Base-by-base conservation (phyloP, 2,888 invertebrate genomes). In the Autographa pulchrina region DNA sequence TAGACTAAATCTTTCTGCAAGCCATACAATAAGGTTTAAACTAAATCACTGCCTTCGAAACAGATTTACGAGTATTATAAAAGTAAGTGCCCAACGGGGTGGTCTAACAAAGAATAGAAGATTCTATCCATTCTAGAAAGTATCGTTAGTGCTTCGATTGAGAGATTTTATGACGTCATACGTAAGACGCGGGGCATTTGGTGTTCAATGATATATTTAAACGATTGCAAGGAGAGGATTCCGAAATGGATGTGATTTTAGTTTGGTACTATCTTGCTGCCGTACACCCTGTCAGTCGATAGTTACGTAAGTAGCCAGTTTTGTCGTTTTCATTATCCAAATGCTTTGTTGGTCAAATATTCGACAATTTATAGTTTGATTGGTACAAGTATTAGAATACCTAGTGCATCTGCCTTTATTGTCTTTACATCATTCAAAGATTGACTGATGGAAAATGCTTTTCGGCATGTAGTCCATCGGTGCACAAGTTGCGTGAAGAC, bases 21-120 rank as follows among this genome's bases (percentile, higher is more conserved):
- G 16, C 43, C 14, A 43, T 48, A 48, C 48, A 48, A 48, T 48
- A 48, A n/a, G 43, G 48, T n/a, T 48, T 16, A 48, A 48, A 48
- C 48, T 58, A 13, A 62, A 43, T 62, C 65, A 64, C 66, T 43
- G 62, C 63, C 63, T 63, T 58, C 25, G 16, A n/a, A 64, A 69
- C 31, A 78, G 75, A 78, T 77, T 77, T 78, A 78, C 48, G 48
- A 48, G 48, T 48, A 48, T 70, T 74, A 52, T 63, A 54, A 66
- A 43, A 69, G 43, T 74, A 77, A 77, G 75, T 74, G 70, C 70
- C 56, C 41, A 69, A 20, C 65, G 52, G 70, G 78, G 63, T 66
- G 75, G 74, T 74, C 62, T 43, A 18, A 16, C 62, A 66, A 70
- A 66, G 74, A 64, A 69, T 64, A 74, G 60, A 25, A 18, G 65